Evolutionary conservation across 2,797 vertebrate species (phyloP).

Genomic region (Syncerus caffer): DNA sequence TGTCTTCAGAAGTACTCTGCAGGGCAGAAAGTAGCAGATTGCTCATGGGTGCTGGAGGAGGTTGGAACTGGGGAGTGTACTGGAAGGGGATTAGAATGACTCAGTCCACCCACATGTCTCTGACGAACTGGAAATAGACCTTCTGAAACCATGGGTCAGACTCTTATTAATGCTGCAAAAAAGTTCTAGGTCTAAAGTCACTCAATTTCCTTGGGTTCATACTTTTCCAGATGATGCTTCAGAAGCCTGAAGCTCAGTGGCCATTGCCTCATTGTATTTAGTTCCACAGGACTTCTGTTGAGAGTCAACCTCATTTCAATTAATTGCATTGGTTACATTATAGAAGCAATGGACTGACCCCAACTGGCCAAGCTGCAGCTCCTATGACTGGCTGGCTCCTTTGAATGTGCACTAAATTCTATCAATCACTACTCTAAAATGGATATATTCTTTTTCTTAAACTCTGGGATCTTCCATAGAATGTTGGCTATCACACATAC

Average conservation of each 20-base stretch:
- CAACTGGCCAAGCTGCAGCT: background rate
- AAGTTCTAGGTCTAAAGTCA: background rate
- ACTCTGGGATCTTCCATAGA: background rate
- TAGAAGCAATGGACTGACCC: background rate
- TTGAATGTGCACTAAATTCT: background rate
- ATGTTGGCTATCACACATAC: background rate
- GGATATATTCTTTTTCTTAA: background rate
- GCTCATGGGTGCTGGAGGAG: background rate
- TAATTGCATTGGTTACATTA: background rate
- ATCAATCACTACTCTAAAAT: background rate
- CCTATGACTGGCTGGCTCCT: background rate
- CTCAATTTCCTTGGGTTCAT: background rate
- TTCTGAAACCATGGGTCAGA: slow-evolving; percentile 39
- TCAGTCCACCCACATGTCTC: slow-evolving; percentile 19
- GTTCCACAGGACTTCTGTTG: background rate
- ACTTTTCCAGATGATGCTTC: background rate
- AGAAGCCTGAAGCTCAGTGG: background rate
- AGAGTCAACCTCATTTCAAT: background rate
- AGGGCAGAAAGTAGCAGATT: background rate
- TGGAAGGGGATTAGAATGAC: background rate
- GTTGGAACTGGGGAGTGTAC: background rate
- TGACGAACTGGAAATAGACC: slow-evolving; percentile 20
- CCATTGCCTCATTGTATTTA: background rate
- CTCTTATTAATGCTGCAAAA: background rate
- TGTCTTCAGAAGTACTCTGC: background rate